These are phyloP conservation scores for Callitettix versicolor DNA, from an alignment of 1,140 invertebrate species.

Conservation along the genomic window DNA sequence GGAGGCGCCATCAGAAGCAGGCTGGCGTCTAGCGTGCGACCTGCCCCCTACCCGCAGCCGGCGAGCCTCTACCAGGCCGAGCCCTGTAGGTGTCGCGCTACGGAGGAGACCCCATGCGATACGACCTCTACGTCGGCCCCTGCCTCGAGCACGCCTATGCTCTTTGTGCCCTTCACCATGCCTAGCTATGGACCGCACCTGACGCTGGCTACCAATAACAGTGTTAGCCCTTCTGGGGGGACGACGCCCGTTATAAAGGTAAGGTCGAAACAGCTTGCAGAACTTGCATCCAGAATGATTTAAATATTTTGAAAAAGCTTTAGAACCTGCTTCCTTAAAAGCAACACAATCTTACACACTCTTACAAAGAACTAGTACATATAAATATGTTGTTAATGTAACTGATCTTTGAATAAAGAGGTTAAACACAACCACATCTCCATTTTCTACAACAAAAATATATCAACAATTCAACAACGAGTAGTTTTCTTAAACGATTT, in stretches of 20 bases:
- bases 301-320: no score
- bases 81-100: slow-evolving; percentile 15
- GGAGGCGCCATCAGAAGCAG: slow-evolving; percentile 20
- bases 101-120: slow-evolving; percentile 17
- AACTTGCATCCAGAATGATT: no score
- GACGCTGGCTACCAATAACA: slow-evolving; percentile 37
- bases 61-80: slow-evolving; percentile 10
- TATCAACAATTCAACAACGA: no score
- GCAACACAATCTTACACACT: no score
- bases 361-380: no score
- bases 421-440: no score
- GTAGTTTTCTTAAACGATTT: no score
- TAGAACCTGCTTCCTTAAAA: no score
- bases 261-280: no score
- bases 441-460: no score
- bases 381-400: no score
- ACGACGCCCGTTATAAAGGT: slow-evolving; percentile 22
- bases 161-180: slow-evolving; percentile 38
- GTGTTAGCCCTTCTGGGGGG: slow-evolving; percentile 27
- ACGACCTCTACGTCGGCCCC: slow-evolving; percentile 21
- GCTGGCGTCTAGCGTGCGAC: background rate
- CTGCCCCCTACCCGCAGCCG: slow-evolving; percentile 16
- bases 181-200: slow-evolving; percentile 33
- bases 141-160: slow-evolving; percentile 37
- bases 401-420: no score